Conservation (phyloP, 2,113 vertebrate species). For the Hippolais icterina region DNA sequence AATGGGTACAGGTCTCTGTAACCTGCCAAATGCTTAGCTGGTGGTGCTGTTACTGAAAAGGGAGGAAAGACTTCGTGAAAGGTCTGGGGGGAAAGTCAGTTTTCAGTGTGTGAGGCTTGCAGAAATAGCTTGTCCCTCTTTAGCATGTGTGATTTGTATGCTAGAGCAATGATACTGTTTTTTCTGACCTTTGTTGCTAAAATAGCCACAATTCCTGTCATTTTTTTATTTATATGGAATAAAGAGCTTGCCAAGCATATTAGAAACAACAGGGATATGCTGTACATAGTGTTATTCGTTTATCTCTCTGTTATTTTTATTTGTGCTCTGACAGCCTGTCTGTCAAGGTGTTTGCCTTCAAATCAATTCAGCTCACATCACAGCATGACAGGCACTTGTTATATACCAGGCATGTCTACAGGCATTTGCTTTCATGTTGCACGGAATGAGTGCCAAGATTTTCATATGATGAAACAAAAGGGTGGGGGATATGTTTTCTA, state of each 20-base stretch:
- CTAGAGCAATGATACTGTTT: neutral
- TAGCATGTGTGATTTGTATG: neutral
- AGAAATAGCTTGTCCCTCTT: neutral
- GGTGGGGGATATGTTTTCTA: neutral
- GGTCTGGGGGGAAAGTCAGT: neutral
- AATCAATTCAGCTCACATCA: neutral
- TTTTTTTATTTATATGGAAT: neutral
- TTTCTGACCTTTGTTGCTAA: neutral
- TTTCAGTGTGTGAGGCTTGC: neutral
- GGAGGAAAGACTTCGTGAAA: neutral
- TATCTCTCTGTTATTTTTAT: neutral
- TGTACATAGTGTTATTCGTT: neutral
- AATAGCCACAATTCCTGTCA: neutral
- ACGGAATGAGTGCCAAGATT: neutral
- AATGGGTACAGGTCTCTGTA: neutral
- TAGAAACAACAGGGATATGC: neutral
- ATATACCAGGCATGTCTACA: neutral
- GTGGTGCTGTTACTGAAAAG: neutral
- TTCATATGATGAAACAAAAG: constrained; percentile 2
- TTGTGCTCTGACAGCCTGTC: neutral
- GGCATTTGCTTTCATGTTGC: constrained; percentile 7
- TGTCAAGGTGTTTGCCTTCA: constrained; percentile 30
- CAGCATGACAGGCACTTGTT: neutral
- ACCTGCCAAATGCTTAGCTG: neutral
- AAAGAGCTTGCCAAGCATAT: neutral